These are phyloP conservation scores for Rhodophaea formosa DNA, from an alignment of 2,888 invertebrate genomes.

Conservation along the genomic window DNA sequence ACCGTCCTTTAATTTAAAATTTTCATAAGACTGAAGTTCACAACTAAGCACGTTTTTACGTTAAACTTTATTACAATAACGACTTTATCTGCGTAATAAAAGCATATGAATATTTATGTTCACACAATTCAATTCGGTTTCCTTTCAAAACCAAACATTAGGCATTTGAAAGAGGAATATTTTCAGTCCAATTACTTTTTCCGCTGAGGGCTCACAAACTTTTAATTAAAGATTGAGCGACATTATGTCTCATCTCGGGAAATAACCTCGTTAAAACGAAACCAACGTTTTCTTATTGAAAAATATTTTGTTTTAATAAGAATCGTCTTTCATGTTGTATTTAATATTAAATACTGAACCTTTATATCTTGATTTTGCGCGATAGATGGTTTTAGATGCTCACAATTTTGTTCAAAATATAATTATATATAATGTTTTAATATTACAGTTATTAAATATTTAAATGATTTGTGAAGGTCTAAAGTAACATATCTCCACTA, in stretches of 20 bases:
- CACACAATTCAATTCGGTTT: slow-evolving; percentile 31
- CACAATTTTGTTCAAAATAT: too few relatives aligned
- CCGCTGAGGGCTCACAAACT: slow-evolving; percentile 49
- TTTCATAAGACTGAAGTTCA: background rate
- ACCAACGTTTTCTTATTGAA: slow-evolving; percentile 44
- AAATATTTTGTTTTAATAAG: slow-evolving; percentile 26
- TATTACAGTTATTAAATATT: too few relatives aligned
- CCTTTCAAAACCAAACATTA: slow-evolving; percentile 34
- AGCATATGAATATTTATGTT: slow-evolving; percentile 22
- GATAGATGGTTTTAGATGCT: too few relatives aligned
- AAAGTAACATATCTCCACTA: too few relatives aligned
- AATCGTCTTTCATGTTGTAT: background rate
- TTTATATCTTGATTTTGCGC: too few relatives aligned
- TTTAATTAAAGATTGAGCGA: slow-evolving; percentile 70
- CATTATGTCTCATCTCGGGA: slow-evolving; percentile 51
- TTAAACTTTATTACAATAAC: slow-evolving; percentile 8
- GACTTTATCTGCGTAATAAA: slow-evolving; percentile 15
- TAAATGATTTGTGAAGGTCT: too few relatives aligned
- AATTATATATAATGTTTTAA: too few relatives aligned
- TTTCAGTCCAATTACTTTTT: slow-evolving; percentile 56
- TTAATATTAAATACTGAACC: background rate
- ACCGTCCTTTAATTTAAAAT: too few relatives aligned
- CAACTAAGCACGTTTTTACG: background rate
- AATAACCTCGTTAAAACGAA: slow-evolving; percentile 51
- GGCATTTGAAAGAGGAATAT: slow-evolving; percentile 41